phyloP scores from a whole-genome alignment of 1,140 invertebrate genomes.

The Drosophila lacteicornis region DNA sequence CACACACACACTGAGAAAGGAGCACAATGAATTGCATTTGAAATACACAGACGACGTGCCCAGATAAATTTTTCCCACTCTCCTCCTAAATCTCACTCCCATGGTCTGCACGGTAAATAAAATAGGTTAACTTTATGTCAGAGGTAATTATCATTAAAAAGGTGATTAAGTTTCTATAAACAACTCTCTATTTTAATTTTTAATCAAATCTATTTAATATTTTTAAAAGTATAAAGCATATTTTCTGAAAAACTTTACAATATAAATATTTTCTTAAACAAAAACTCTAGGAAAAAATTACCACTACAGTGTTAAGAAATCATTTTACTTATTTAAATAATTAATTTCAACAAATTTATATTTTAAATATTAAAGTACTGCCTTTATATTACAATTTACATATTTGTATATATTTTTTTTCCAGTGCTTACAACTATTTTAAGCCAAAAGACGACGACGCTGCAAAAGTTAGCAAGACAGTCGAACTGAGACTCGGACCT shows the following conservation, averaged over 20 bases:
- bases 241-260: background rate
- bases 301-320: background rate
- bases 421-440: constrained; percentile 7
- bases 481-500: constrained; percentile 41
- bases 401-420: background rate
- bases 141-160: background rate
- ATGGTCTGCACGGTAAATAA: constrained; percentile 14
- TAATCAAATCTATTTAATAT: background rate
- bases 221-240: background rate
- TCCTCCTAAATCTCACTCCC: constrained; percentile 11
- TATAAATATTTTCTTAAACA: too few relatives aligned
- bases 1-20: constrained; percentile 13
- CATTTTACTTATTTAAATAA: background rate
- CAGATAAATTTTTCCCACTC: constrained; percentile 65
- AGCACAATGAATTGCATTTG: constrained; percentile 62
- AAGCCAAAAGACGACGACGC: constrained; percentile 57
- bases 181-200: too few relatives aligned
- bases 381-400: background rate
- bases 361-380: too few relatives aligned
- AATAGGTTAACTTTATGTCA: background rate
- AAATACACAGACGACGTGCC: constrained; percentile 68
- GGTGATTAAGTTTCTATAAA: background rate
- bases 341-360: background rate
- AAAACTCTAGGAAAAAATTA: background rate
- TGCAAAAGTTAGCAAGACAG: constrained; percentile 69